phyloP scores from a whole-genome alignment of 53 echinoderm and acorn worm genomes.

The Hippasteria phrygiana region DNA sequence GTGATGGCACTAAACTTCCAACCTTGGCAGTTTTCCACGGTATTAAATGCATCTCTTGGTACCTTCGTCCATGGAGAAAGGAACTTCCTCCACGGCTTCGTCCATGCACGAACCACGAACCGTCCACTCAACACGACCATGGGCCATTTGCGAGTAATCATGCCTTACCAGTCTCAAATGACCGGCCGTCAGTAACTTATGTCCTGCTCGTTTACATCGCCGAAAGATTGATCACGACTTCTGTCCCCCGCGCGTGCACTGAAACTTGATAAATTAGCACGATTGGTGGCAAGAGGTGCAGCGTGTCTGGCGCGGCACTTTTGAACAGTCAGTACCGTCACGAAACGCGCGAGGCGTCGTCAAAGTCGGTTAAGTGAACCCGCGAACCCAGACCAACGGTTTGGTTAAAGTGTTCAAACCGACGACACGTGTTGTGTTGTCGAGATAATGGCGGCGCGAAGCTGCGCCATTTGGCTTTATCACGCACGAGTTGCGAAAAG shows the following conservation, averaged over 20 bases:
- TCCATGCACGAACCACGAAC: no score
- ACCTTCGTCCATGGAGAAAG: no score
- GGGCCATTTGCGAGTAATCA: no score
- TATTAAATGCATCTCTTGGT: no score
- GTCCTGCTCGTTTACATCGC: not conserved
- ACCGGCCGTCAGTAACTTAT: not conserved
- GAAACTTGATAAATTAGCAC: slow-evolving; percentile 32
- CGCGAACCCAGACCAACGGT: not conserved
- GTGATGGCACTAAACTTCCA: no score
- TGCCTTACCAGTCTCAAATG: not conserved
- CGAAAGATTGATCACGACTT: slow-evolving; percentile 16
- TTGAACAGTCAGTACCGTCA: not conserved
- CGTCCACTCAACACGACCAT: no score
- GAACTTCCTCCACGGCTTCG: no score
- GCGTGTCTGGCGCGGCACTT: not conserved
- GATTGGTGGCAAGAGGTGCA: slow-evolving; percentile 1
- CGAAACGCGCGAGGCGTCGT: not conserved
- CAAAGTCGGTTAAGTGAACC: not conserved
- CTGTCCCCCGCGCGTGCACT: not conserved
- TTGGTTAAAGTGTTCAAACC: not conserved
- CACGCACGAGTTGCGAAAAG: slow-evolving; percentile 4
- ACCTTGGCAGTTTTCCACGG: no score
- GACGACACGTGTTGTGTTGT: not conserved
- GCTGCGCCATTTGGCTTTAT: not conserved
- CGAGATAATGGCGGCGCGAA: not conserved